A percentile compares a stretch with the other conserved stretches of the same genome.
phyloP scores from a whole-genome alignment of 2,797 vertebrate genomes.

The Odontamblyopus rebecca region DNA sequence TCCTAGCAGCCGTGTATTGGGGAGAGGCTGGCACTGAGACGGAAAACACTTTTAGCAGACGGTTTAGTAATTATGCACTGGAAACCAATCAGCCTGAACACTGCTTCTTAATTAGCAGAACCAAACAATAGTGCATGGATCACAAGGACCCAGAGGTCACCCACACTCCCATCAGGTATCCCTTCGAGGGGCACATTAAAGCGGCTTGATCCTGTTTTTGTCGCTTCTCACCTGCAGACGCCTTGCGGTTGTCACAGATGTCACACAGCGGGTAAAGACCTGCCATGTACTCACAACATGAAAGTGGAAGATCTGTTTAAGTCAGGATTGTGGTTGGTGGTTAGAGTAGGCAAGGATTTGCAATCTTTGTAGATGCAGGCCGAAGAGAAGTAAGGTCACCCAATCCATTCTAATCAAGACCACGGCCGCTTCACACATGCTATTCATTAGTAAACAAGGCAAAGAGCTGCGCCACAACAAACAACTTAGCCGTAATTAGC shows the following conservation, averaged over 20 bases:
- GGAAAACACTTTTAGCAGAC: slow-evolving; percentile 75
- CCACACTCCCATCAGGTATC: slow-evolving; percentile 55
- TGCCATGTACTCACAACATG: slow-evolving; percentile 14
- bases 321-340: slow-evolving; percentile 36
- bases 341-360: slow-evolving; percentile 45
- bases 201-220: slow-evolving; percentile 37
- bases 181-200: slow-evolving; percentile 50
- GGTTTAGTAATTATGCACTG: slow-evolving; percentile 82
- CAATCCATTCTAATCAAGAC: slow-evolving; percentile 78
- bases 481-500: slow-evolving; percentile 70
- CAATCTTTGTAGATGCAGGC: slow-evolving; percentile 46
- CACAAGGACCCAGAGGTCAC: slow-evolving; percentile 70
- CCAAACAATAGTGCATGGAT: slow-evolving; percentile 77
- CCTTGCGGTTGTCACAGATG: slow-evolving; percentile 50
- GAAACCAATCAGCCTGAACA: slow-evolving; percentile 83
- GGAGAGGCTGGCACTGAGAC: slow-evolving; percentile 63
- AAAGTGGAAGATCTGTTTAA: slow-evolving; percentile 45
- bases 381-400: slow-evolving; percentile 59
- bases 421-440: slow-evolving; percentile 66
- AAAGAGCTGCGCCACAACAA: slow-evolving; percentile 60
- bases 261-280: slow-evolving; percentile 45
- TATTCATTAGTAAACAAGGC: slow-evolving; percentile 77
- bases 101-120: slow-evolving; percentile 81
- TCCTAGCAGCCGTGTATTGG: slow-evolving; percentile 50
- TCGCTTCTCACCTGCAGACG: slow-evolving; percentile 21